Evolutionary conservation across 1,140 invertebrate genomes (phyloP).

Genomic region (Caerostris extrusa): DNA sequence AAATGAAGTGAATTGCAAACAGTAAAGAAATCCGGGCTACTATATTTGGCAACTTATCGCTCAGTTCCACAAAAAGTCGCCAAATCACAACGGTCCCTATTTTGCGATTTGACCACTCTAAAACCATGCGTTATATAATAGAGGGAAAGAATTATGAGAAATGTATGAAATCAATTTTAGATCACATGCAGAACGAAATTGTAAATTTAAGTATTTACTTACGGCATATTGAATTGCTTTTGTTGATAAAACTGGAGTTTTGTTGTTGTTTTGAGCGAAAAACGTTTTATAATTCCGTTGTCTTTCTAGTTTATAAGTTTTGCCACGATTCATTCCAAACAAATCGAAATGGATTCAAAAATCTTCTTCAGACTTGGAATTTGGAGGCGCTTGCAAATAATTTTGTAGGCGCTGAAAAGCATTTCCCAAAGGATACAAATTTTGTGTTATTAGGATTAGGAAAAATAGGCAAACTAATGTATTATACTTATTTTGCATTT

Average conservation of each 20-base stretch:
- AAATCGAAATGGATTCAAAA: background rate
- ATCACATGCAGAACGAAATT: too few species aligned
- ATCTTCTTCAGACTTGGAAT: too few species aligned
- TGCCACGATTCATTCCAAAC: background rate
- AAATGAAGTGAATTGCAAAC: too few species aligned
- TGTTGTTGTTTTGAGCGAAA: background rate
- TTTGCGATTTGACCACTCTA: too few species aligned
- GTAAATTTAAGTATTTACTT: background rate
- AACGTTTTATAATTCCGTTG: background rate
- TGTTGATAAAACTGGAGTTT: background rate
- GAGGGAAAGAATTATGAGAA: too few species aligned
- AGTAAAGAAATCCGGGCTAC: too few species aligned
- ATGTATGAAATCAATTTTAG: too few species aligned
- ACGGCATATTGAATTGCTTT: background rate
- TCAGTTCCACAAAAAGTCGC: too few species aligned
- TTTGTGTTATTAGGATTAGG: background rate
- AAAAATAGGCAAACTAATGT: background rate
- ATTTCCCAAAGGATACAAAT: background rate
- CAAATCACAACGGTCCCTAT: too few species aligned
- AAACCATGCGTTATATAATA: too few species aligned
- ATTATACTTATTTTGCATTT: background rate
- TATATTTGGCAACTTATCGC: too few species aligned
- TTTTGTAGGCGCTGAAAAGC: background rate
- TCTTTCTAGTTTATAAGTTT: background rate
- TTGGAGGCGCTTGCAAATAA: too few species aligned